Percentiles rank a stretch among this genome's conserved stretches.
Conservation (phyloP, 2,113 vertebrate genomes). For the Caretta caretta region DNA sequence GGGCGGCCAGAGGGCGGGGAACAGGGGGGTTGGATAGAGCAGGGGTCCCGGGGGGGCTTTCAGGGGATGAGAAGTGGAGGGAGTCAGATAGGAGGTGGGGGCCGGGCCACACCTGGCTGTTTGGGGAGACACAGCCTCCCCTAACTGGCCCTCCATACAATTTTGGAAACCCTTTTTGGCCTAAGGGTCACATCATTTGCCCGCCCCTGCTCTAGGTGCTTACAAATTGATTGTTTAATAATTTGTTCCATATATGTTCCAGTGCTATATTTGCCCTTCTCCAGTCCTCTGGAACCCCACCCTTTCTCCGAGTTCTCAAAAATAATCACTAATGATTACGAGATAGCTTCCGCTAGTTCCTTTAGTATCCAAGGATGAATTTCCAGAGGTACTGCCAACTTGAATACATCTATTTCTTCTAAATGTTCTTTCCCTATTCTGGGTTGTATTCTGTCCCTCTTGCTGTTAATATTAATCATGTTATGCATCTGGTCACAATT, state of each 20-base stretch:
- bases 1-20: too few relatives aligned
- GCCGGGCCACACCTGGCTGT: too few relatives aligned
- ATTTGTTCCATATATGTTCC: neutral
- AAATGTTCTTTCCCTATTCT: neutral
- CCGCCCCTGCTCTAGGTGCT: neutral
- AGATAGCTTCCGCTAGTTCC: neutral
- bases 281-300: neutral
- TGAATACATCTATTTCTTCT: neutral
- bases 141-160: too few relatives aligned
- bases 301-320: neutral
- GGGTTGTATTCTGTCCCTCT: neutral
- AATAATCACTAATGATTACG: neutral
- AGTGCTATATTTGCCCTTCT: neutral
- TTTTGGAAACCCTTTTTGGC: too few relatives aligned
- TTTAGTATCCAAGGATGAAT: neutral
- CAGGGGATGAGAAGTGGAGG: too few relatives aligned
- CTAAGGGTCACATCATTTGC: too few relatives aligned
- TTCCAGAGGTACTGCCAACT: neutral
- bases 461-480: neutral
- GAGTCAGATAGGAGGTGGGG: too few relatives aligned
- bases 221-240: neutral
- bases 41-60: too few relatives aligned
- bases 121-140: too few relatives aligned
- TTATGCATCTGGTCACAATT: neutral
- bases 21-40: too few relatives aligned